Conservation (phyloP, 2,797 vertebrate species). For the Galaxias olidus region DNA sequence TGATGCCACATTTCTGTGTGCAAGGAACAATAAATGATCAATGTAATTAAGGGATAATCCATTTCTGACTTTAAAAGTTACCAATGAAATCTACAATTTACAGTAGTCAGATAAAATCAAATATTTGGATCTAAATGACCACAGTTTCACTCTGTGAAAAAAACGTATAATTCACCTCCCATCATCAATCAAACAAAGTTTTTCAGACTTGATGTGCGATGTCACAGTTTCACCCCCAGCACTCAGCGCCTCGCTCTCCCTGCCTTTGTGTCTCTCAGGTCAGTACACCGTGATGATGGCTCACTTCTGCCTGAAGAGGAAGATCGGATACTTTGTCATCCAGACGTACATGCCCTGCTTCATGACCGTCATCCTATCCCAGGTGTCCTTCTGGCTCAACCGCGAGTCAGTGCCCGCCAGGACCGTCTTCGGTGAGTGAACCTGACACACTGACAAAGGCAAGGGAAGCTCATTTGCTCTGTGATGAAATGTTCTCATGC, state of each 20-base stretch:
- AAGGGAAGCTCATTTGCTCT: conserved; percentile 7
- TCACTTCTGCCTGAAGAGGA: conserved; percentile 97
- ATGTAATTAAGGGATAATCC: too few species aligned
- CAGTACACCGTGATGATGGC: conserved; percentile 98
- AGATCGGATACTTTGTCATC: conserved; percentile 98
- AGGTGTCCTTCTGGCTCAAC: conserved; percentile 99
- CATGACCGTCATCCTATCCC: conserved; percentile 97
- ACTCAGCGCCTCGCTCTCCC: conserved; percentile 4
- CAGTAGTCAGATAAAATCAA: too few species aligned
- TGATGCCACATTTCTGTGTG: too few species aligned
- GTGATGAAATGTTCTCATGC: conserved; percentile 23
- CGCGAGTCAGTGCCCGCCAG: conserved; percentile 96
- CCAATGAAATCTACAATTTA: too few species aligned
- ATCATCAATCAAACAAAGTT: not conserved
- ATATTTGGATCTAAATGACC: too few species aligned
- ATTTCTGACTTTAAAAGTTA: too few species aligned
- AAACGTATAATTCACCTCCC: not conserved
- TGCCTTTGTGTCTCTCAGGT: conserved; percentile 73
- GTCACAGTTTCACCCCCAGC: not conserved
- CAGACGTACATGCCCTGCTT: conserved; percentile 99
- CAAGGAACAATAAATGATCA: too few species aligned
- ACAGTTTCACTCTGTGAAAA: too few species aligned
- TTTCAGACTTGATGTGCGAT: not conserved
- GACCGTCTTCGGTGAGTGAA: conserved; percentile 93
- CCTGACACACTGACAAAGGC: not conserved